phyloP scores from a whole-genome alignment of 2,888 invertebrate genomes.

The Andrena hattorfiana region DNA sequence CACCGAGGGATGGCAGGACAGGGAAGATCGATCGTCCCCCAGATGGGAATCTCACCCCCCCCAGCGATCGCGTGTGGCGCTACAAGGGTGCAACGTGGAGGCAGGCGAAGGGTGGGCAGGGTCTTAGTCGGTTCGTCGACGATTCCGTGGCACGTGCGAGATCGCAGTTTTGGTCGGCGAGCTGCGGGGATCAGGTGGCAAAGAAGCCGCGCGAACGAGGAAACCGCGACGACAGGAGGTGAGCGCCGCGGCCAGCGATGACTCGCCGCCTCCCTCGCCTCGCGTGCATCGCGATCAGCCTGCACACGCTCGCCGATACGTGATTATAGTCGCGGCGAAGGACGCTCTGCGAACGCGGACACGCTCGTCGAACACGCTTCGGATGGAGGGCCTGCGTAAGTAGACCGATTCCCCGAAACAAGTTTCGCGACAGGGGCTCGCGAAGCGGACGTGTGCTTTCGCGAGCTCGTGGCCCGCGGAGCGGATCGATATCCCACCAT shows the following conservation, averaged over 20 bases:
- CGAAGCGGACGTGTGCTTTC: neutral
- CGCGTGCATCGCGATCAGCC: slow-evolving; percentile 14
- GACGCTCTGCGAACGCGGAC: slow-evolving; percentile 17
- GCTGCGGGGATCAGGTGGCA: slow-evolving; percentile 7
- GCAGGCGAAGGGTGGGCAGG: slow-evolving; percentile 30
- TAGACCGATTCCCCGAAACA: slow-evolving; percentile 3
- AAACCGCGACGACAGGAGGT: neutral
- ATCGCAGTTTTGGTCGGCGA: slow-evolving; percentile 32
- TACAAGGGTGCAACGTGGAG: slow-evolving; percentile 2
- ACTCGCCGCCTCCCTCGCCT: slow-evolving; percentile 21
- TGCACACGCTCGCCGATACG: slow-evolving; percentile 40
- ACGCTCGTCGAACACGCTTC: neutral
- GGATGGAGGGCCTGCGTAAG: slow-evolving; percentile 55
- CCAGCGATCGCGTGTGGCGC: slow-evolving; percentile 10
- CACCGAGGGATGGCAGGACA: slow-evolving; percentile 38
- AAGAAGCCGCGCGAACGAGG: slow-evolving; percentile 15
- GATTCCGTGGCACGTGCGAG: slow-evolving; percentile 6
- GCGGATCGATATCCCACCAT: slow-evolving; percentile 56
- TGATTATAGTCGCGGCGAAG: slow-evolving; percentile 44
- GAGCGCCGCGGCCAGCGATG: slow-evolving; percentile 35
- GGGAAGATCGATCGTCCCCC: slow-evolving; percentile 31
- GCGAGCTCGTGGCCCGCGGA: neutral
- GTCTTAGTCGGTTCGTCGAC: slow-evolving; percentile 23
- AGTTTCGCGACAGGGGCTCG: neutral
- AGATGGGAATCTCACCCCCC: slow-evolving; percentile 36